Evolutionary conservation across 2,113 vertebrate genomes (phyloP).

Genomic region (Neolamprologus sp.): DNA sequence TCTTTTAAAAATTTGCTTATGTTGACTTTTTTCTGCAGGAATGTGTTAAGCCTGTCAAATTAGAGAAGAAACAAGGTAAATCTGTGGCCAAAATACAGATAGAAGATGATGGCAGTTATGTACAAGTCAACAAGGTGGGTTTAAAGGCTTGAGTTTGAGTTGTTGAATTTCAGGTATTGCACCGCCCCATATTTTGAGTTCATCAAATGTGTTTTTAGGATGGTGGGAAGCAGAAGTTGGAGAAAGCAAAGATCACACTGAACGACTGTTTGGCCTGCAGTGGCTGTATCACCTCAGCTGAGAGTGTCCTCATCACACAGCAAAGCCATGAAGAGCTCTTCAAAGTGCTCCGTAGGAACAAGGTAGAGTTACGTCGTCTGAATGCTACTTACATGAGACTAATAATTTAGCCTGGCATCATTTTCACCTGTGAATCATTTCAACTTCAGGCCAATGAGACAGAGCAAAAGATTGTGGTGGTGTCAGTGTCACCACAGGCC

Average conservation of each 20-base stretch:
- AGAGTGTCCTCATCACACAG: constrained; percentile 87
- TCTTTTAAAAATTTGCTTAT: background rate
- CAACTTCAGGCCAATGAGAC: background rate
- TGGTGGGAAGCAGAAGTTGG: constrained; percentile 79
- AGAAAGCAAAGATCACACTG: constrained; percentile 88
- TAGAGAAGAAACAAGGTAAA: constrained; percentile 79
- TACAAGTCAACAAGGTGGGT: constrained; percentile 82
- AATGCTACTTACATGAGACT: background rate
- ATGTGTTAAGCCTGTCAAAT: constrained; percentile 87
- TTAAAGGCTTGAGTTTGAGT: background rate
- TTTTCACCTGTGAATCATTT: background rate
- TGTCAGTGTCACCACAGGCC: constrained; percentile 90
- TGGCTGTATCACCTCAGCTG: constrained; percentile 93
- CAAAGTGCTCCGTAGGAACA: constrained; percentile 77
- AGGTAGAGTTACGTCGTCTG: constrained; percentile 57
- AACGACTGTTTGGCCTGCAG: constrained; percentile 96
- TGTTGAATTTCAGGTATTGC: background rate
- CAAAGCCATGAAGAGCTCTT: constrained; percentile 89
- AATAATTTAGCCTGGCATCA: background rate
- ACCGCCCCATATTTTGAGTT: background rate
- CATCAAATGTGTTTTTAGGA: constrained; percentile 65
- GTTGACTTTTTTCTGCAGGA: constrained; percentile 65
- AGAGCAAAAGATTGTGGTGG: constrained; percentile 79
- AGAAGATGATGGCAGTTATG: constrained; percentile 88
- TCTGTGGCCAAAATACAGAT: constrained; percentile 86